Base-by-base conservation (phyloP, 2,797 vertebrate species). In the Smutsia gigantea region DNA sequence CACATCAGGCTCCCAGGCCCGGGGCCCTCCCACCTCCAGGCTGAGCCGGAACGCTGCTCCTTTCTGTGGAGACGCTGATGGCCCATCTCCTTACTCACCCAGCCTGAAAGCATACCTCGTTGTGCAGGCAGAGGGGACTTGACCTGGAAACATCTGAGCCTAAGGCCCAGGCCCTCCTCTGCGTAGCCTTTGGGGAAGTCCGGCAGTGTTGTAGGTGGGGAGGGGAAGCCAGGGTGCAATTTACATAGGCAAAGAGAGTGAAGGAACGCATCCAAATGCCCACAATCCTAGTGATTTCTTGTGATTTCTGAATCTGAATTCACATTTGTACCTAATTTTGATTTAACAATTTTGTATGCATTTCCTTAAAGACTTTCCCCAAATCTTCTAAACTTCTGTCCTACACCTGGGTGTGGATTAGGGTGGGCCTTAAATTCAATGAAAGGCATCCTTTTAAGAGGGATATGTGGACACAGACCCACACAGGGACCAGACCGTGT, bases 21-120 rank as follows among this genome's bases (percentile, higher is more conserved):
- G 1, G 51, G 0, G 18, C 25, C 25, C 37, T 17, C 37, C 31
- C 8, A 2, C 4, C 37, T 7, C 13, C 9, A 10, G 57, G 2
- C 85, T 0, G 14, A n/a, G 42, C 25, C 23, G 6, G 2, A 23
- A 53, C 0, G 14, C 46, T 27, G 10, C 4, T 34, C n/a, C 63
- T 34, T 25, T n/a, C 53, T 8, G 19, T 5, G 0, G 2, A 57
- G n/a, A 17, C 55, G n/a, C 42, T 18, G 37, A n/a, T 6, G 15
- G 12, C 27, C 57, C 46, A 37, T 12, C 0, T n/a, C 13, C 11
- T n/a, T 1, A 0, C 27, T 14, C 0, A 0, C 15, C 4, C 17
- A 51, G 72, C 23, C 53, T 27, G 39, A 84, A 69, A 25, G 18
- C 0, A 0, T 18, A 2, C 55, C n/a, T 51, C 49, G 10, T 31